phyloP scores from a whole-genome alignment of 2,888 invertebrate genomes.

The Leucoma salicis region DNA sequence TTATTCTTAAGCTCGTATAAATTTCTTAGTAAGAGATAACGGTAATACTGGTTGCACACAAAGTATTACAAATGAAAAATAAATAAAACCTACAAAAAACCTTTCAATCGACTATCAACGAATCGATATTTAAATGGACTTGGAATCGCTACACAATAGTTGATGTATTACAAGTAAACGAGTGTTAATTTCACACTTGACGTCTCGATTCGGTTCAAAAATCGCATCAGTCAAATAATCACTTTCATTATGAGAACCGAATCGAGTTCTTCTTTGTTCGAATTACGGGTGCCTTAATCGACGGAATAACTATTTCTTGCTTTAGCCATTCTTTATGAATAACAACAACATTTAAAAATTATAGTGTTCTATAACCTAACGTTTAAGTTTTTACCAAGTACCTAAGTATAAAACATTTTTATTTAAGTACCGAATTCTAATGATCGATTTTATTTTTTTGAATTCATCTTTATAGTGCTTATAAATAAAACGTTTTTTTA shows the following conservation, averaged over 20 bases:
- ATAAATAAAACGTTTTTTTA: too few relatives aligned
- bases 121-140: constrained; percentile 21
- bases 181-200: constrained; percentile 42
- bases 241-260: constrained; percentile 1
- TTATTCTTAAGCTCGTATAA: background rate
- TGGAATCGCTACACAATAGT: constrained; percentile 14
- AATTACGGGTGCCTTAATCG: background rate
- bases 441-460: too few relatives aligned
- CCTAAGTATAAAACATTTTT: too few relatives aligned
- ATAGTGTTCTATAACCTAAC: too few relatives aligned
- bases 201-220: constrained; percentile 14
- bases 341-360: too few relatives aligned
- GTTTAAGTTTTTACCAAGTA: too few relatives aligned
- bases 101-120: constrained; percentile 4
- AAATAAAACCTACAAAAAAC: constrained; percentile 5
- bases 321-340: background rate
- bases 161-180: constrained; percentile 33
- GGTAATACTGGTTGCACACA: constrained; percentile 6
- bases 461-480: too few relatives aligned
- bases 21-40: constrained; percentile 3
- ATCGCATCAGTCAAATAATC: constrained; percentile 11
- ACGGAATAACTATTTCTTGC: background rate
- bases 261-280: constrained; percentile 1
- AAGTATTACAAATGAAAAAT: constrained; percentile 8
- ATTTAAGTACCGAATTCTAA: too few relatives aligned